A percentile compares a stretch with the other conserved stretches of the same genome.
Conservation (phyloP, 1,140 invertebrate genomes). For the Bicyclus anynana region DNA sequence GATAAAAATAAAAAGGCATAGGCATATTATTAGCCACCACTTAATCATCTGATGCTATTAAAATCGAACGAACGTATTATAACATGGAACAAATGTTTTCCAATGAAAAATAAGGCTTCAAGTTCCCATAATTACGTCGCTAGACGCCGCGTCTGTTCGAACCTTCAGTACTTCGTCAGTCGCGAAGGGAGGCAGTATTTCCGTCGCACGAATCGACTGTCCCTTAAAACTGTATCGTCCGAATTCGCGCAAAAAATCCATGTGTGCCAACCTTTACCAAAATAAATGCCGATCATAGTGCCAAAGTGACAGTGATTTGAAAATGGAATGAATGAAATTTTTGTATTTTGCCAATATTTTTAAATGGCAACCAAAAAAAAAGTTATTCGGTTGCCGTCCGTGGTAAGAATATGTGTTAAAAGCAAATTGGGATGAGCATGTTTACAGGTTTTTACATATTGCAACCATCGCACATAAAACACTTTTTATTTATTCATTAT, state of each 20-base stretch:
- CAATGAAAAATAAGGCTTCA: constrained; percentile 1
- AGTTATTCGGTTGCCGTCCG: constrained; percentile 65
- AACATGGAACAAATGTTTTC: constrained; percentile 1
- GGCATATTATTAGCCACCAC: too few relatives aligned
- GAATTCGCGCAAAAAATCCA: neutral
- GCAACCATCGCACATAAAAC: constrained; percentile 12
- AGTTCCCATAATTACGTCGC: constrained; percentile 1
- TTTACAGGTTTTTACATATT: constrained; percentile 60
- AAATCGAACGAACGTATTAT: neutral
- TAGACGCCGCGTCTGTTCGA: constrained; percentile 17
- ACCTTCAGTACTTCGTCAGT: constrained; percentile 25
- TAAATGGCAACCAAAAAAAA: constrained; percentile 67
- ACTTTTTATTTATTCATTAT: constrained; percentile 2
- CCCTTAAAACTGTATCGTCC: neutral
- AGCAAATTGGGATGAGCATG: constrained; percentile 53
- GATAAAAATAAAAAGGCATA: too few relatives aligned
- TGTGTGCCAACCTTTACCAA: constrained; percentile 3
- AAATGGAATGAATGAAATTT: constrained; percentile 12
- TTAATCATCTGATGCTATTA: neutral
- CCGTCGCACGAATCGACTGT: constrained; percentile 6
- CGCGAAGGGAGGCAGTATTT: constrained; percentile 24
- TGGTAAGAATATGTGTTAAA: constrained; percentile 55
- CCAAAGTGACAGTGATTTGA: constrained; percentile 15
- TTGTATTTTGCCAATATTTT: constrained; percentile 14
- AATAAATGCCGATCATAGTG: constrained; percentile 1